A percentile compares a stretch with the other conserved stretches of the same genome.
phyloP scores from a whole-genome alignment of 2,797 vertebrate species.

The Columba guinea region DNA sequence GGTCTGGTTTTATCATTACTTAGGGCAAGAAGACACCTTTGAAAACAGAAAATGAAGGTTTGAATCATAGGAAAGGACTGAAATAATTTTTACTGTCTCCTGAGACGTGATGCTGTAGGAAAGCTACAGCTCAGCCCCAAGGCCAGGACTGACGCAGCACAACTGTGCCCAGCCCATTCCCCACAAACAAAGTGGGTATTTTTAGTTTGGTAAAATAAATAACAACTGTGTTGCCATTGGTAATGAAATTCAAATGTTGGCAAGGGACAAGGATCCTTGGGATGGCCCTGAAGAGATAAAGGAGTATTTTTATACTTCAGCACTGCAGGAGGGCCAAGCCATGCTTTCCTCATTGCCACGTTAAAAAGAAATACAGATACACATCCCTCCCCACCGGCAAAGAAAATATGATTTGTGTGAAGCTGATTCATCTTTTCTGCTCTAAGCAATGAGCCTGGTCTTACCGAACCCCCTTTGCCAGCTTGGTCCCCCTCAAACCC shows the following conservation, averaged over 20 bases:
- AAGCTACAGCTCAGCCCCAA: background rate
- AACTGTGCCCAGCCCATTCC: background rate
- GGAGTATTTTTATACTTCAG: background rate
- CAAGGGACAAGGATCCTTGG: background rate
- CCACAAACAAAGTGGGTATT: accelerated
- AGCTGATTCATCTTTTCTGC: background rate
- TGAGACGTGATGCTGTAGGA: background rate
- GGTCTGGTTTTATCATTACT: background rate
- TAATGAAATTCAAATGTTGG: background rate
- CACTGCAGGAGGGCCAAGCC: background rate
- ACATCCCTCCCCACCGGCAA: background rate
- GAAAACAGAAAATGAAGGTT: background rate
- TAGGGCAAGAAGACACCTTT: background rate
- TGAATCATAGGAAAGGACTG: background rate
- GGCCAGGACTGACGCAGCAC: background rate
- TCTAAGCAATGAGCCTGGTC: background rate
- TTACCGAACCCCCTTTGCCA: accelerated
- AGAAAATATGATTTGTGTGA: background rate
- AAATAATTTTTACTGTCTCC: background rate
- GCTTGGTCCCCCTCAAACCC: background rate
- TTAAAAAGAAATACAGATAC: background rate
- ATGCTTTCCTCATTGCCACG: background rate
- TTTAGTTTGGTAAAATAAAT: background rate
- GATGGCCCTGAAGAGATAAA: background rate
- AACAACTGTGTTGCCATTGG: background rate